phyloP scores from a whole-genome alignment of 2,113 vertebrate genomes.

The Osmerus mordax region DNA sequence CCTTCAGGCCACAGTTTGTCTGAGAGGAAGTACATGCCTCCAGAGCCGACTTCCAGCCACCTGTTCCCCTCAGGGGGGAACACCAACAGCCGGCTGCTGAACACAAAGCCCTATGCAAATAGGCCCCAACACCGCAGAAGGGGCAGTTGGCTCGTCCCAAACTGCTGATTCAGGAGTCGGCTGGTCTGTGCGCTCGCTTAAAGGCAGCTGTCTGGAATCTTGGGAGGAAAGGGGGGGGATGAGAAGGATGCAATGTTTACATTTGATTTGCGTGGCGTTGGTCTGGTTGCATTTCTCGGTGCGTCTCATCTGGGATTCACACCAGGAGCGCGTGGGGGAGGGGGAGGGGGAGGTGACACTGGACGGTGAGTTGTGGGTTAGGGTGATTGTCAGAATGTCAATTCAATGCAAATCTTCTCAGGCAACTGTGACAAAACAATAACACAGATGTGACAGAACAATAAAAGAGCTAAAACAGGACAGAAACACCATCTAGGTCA shows the following conservation, averaged over 20 bases:
- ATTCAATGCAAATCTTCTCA: background rate
- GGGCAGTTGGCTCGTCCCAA: slow-evolving; percentile 33
- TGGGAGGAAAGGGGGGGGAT: background rate
- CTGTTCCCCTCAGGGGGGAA: slow-evolving; percentile 43
- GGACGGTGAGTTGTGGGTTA: background rate
- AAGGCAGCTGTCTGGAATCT: slow-evolving; percentile 9
- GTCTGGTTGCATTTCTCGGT: background rate
- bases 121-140: background rate
- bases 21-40: slow-evolving; percentile 13
- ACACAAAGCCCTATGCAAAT: slow-evolving; percentile 70
- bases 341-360: background rate
- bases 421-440: background rate
- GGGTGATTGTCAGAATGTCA: no score
- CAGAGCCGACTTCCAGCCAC: slow-evolving; percentile 25
- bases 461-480: background rate
- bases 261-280: slow-evolving; percentile 17
- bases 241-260: slow-evolving; percentile 9
- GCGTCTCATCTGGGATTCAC: background rate
- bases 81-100: slow-evolving; percentile 30
- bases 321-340: background rate
- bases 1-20: background rate
- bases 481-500: no score
- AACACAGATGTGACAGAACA: background rate
- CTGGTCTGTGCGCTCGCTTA: background rate
- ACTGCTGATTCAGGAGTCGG: slow-evolving; percentile 23